Percentiles rank a stretch among this genome's conserved stretches.
Conservation (phyloP, 2,797 vertebrate species). For the Petrocephalus schoutedeni region DNA sequence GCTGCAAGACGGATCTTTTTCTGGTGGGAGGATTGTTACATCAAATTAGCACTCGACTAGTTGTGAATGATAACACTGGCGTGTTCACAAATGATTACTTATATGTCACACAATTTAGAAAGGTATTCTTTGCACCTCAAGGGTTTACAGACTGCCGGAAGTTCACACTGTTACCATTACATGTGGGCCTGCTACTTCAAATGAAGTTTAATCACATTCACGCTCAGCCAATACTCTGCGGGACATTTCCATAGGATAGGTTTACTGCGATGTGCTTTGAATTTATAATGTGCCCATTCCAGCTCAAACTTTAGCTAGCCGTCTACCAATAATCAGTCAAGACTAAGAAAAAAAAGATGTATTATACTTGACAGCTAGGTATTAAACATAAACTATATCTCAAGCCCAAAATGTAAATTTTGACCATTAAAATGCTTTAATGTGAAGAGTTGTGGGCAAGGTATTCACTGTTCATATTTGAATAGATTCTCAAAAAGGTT, state of each 20-base stretch:
- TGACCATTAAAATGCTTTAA: neutral
- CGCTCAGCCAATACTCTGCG: neutral
- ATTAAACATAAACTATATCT: constrained; percentile 17
- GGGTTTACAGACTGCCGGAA: neutral
- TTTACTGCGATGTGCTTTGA: neutral
- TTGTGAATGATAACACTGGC: neutral
- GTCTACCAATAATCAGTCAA: neutral
- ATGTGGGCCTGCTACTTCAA: neutral
- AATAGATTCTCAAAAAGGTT: constrained; percentile 13
- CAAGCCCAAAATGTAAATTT: neutral
- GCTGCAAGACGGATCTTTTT: neutral
- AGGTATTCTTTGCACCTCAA: neutral
- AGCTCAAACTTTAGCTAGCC: neutral
- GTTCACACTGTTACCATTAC: neutral
- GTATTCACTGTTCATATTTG: neutral
- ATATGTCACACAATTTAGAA: neutral
- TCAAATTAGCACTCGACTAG: neutral
- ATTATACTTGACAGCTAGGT: constrained; percentile 10
- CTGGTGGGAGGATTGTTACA: neutral
- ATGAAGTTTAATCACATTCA: constrained; percentile 4
- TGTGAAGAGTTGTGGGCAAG: neutral
- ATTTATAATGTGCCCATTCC: neutral
- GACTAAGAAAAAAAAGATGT: neutral
- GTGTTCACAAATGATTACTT: neutral
- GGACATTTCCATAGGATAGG: constrained; percentile 1